Percentiles rank a stretch among this genome's conserved stretches.
These are phyloP conservation scores for Melikaiella ostensackeni DNA, from an alignment of 2,888 invertebrate genomes.

Conservation along the genomic window DNA sequence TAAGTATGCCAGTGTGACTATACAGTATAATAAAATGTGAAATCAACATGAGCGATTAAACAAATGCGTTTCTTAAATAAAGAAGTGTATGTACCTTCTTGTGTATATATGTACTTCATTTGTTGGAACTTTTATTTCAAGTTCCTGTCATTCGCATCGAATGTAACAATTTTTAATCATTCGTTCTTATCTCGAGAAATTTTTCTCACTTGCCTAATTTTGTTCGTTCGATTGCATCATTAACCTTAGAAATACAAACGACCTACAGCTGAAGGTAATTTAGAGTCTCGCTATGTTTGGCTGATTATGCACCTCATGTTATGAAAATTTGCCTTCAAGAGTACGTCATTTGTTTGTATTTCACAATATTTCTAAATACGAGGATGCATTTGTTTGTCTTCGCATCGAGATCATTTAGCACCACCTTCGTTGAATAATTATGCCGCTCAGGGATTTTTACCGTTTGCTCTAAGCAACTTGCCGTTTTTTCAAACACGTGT, in stretches of 20 bases:
- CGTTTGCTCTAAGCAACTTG: conserved; percentile 43
- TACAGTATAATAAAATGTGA: conserved; percentile 48
- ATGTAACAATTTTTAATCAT: conserved; percentile 31
- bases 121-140: background rate
- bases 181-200: conserved; percentile 8
- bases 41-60: conserved; percentile 41
- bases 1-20: conserved; percentile 44
- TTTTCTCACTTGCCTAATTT: background rate
- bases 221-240: conserved; percentile 1
- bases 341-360: conserved; percentile 3
- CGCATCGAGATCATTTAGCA: conserved; percentile 44
- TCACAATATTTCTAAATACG: background rate
- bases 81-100: background rate
- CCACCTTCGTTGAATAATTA: conserved; percentile 54
- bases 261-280: conserved; percentile 1
- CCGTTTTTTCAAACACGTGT: conserved; percentile 44
- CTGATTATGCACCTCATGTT: background rate
- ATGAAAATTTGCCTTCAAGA: conserved; percentile 4
- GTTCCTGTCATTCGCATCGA: background rate
- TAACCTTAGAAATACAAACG: background rate
- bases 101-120: background rate
- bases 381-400: background rate
- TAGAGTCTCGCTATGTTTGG: conserved; percentile 1
- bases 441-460: conserved; percentile 47
- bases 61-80: conserved; percentile 21